These are phyloP conservation scores for Lampropteryx suffumata DNA, from an alignment of 2,888 invertebrate genomes.

Conservation along the genomic window DNA sequence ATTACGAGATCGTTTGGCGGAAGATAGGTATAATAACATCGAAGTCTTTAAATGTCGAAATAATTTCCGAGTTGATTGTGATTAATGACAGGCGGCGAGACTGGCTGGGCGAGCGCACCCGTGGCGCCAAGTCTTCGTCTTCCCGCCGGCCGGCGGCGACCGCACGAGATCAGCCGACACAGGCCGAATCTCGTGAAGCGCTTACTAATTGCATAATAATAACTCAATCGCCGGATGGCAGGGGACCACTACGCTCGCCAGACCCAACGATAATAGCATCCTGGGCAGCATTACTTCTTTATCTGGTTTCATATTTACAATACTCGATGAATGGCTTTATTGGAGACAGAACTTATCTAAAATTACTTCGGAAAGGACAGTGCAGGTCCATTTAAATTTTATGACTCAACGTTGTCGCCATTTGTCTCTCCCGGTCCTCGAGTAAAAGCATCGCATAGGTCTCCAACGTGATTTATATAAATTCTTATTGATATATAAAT, in stretches of 20 bases:
- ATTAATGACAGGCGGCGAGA: conserved; percentile 67
- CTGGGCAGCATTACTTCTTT: conserved; percentile 17
- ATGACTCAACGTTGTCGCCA: conserved; percentile 5
- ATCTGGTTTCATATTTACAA: conserved; percentile 13
- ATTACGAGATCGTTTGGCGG: conserved; percentile 55
- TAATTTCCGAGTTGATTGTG: conserved; percentile 79
- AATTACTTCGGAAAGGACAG: conserved; percentile 4
- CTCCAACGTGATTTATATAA: too few species aligned
- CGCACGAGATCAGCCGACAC: conserved; percentile 41
- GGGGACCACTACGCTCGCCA: not conserved
- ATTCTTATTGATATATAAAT: too few species aligned
- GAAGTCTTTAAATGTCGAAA: conserved; percentile 74
- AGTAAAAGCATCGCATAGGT: not conserved
- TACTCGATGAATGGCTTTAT: conserved; percentile 7
- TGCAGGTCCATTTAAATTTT: conserved; percentile 1
- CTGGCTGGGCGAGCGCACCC: conserved; percentile 49
- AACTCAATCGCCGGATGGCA: conserved; percentile 64
- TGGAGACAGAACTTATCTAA: conserved; percentile 12
- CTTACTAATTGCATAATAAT: conserved; percentile 76
- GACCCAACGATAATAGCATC: conserved; percentile 43
- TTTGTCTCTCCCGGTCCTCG: conserved; percentile 1
- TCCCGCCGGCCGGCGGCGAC: conserved; percentile 20
- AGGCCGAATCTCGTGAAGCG: conserved; percentile 53
- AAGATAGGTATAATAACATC: conserved; percentile 59
- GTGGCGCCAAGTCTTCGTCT: conserved; percentile 55